Conservation (phyloP, 2,888 invertebrate species). For the Cataglyphis altisquamis region DNA sequence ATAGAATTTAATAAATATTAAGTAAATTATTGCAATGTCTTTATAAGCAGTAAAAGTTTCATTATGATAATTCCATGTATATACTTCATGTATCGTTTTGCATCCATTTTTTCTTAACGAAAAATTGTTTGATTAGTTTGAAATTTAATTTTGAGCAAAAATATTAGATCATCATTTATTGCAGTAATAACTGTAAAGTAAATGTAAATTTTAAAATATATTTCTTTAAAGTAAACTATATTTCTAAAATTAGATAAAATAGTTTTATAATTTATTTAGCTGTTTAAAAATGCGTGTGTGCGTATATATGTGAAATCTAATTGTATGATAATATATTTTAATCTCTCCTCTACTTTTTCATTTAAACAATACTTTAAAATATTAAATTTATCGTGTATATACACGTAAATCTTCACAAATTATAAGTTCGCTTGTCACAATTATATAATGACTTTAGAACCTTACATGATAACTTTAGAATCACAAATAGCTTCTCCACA, state of each 20-base stretch:
- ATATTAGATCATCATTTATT: background rate
- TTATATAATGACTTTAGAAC: background rate
- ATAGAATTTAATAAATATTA: background rate
- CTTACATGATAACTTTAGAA: background rate
- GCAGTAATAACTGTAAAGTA: background rate
- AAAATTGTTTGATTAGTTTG: too few species aligned
- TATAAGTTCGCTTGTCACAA: background rate
- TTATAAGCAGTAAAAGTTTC: slow-evolving; percentile 12
- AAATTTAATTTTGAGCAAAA: background rate
- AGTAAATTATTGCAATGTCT: slow-evolving; percentile 14
- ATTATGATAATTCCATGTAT: background rate
- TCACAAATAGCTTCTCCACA: background rate
- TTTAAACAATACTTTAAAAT: background rate
- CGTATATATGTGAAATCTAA: background rate
- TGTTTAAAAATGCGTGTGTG: background rate
- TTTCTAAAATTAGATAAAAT: background rate
- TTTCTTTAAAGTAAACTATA: background rate
- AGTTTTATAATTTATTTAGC: background rate
- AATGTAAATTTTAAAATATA: background rate
- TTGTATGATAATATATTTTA: background rate
- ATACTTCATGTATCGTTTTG: too few species aligned
- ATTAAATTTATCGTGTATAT: background rate
- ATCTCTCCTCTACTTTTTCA: background rate
- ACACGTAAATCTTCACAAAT: background rate
- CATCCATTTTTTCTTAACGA: too few species aligned